Evolutionary conservation across 2,888 invertebrate genomes (phyloP).

Genomic region (Drosophila mimetica): DNA sequence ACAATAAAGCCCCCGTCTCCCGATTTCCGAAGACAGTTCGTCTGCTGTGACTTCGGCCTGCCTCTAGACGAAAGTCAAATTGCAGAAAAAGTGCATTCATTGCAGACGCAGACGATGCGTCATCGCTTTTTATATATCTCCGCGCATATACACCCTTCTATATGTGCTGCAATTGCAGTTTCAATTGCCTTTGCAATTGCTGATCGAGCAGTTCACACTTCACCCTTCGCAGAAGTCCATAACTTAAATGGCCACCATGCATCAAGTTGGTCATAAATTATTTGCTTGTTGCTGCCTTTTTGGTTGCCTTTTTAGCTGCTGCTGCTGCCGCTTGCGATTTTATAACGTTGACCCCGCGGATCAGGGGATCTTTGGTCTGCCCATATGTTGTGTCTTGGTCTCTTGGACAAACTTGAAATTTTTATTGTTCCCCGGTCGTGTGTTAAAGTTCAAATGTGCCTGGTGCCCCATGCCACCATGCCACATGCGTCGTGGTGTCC

Average conservation of each 20-base stretch:
- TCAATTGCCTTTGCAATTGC: slow-evolving; percentile 48
- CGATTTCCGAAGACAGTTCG: slow-evolving; percentile 58
- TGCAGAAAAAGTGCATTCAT: slow-evolving; percentile 62
- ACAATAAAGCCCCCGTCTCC: background rate
- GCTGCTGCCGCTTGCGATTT: slow-evolving; percentile 57
- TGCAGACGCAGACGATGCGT: slow-evolving; percentile 76
- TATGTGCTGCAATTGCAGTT: slow-evolving; percentile 8
- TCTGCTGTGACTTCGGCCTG: slow-evolving; percentile 50
- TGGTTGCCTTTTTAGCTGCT: slow-evolving; percentile 12
- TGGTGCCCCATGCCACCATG: slow-evolving; percentile 30
- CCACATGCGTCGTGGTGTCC: slow-evolving; percentile 64
- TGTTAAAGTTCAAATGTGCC: slow-evolving; percentile 76
- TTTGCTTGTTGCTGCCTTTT: slow-evolving; percentile 71
- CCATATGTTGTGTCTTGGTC: slow-evolving; percentile 44
- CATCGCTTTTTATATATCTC: slow-evolving; percentile 54
- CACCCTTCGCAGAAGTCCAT: slow-evolving; percentile 56
- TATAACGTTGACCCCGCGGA: slow-evolving; percentile 75
- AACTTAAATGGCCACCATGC: slow-evolving; percentile 77
- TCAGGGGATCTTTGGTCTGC: slow-evolving; percentile 59
- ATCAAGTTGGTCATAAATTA: slow-evolving; percentile 75
- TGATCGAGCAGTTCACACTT: slow-evolving; percentile 74
- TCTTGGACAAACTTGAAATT: slow-evolving; percentile 70
- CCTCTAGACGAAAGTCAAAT: slow-evolving; percentile 36
- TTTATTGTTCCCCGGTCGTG: slow-evolving; percentile 66
- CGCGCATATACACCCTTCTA: slow-evolving; percentile 1